Conservation (phyloP, 1,140 invertebrate species). For the Pachyrhynchus sulphureomaculatus region DNA sequence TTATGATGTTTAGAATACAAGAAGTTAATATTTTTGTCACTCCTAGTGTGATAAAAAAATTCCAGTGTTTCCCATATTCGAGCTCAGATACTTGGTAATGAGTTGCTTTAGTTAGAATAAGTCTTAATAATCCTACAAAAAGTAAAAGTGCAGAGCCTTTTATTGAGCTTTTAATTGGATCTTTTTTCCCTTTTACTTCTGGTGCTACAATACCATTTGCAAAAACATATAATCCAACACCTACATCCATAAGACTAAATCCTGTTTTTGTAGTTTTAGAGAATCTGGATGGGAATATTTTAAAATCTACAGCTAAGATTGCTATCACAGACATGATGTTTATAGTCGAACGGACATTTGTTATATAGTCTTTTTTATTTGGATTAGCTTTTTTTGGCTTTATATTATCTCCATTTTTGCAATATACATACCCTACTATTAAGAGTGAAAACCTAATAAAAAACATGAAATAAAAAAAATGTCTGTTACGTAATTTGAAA, state of each 20-base stretch:
- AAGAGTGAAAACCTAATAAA: constrained; percentile 12
- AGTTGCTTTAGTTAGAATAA: constrained; percentile 61
- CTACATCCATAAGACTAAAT: constrained; percentile 91
- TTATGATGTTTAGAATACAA: constrained; percentile 57
- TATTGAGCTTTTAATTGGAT: constrained; percentile 47
- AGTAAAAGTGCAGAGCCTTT: constrained; percentile 58
- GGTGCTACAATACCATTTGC: constrained; percentile 79
- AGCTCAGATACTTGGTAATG: constrained; percentile 84
- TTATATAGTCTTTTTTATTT: constrained; percentile 59
- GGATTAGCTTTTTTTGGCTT: constrained; percentile 23
- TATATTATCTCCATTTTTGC: background rate
- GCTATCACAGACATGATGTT: constrained; percentile 76
- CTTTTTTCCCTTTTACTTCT: constrained; percentile 51
- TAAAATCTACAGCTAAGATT: constrained; percentile 93
- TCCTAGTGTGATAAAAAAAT: constrained; percentile 93
- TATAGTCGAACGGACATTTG: constrained; percentile 67
- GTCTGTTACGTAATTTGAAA: constrained; percentile 31
- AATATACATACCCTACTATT: background rate
- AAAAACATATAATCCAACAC: constrained; percentile 88
- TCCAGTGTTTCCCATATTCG: constrained; percentile 96
- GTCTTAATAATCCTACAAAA: constrained; percentile 71
- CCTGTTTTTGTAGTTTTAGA: constrained; percentile 87
- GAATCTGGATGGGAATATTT: constrained; percentile 77
- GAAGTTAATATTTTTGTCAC: constrained; percentile 74
- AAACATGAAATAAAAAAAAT: constrained; percentile 13